These are phyloP conservation scores for Augiades crinisus DNA, from an alignment of 2,888 invertebrate genomes.

Conservation along the genomic window DNA sequence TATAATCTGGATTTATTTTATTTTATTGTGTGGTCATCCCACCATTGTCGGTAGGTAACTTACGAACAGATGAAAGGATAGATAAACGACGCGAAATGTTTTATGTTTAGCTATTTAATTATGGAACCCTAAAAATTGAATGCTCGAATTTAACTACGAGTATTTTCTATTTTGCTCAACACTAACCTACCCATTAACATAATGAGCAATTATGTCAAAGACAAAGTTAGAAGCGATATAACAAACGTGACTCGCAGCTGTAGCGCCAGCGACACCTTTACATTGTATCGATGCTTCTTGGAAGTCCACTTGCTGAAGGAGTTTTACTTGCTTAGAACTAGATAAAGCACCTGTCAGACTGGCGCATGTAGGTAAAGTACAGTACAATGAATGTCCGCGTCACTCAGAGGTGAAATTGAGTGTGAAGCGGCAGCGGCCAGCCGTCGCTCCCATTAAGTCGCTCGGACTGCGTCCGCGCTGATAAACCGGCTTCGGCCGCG, in stretches of 20 bases:
- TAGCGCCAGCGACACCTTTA: conserved; percentile 1
- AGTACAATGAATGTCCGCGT: conserved; percentile 77
- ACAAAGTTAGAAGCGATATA: not conserved
- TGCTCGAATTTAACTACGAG: no score
- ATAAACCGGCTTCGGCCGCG: conserved; percentile 65
- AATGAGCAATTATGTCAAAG: not conserved
- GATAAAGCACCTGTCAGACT: conserved; percentile 59
- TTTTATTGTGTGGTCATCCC: no score
- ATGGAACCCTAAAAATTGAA: no score
- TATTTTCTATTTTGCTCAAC: not conserved
- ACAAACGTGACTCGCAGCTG: not conserved
- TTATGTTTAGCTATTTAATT: no score
- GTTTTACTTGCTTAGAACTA: conserved; percentile 21
- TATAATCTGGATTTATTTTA: no score
- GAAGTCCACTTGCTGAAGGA: conserved; percentile 20
- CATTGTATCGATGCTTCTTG: conserved; percentile 10
- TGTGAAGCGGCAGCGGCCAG: conserved; percentile 79
- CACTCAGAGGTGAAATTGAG: conserved; percentile 81
- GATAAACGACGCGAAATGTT: no score
- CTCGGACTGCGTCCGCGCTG: conserved; percentile 64
- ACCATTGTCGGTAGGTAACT: no score
- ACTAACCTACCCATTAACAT: not conserved
- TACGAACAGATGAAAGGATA: no score
- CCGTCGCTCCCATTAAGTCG: conserved; percentile 80
- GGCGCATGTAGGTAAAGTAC: conserved; percentile 52